Evolutionary conservation across 2,888 invertebrate genomes (phyloP).

Genomic region (Folsomia manolachei): DNA sequence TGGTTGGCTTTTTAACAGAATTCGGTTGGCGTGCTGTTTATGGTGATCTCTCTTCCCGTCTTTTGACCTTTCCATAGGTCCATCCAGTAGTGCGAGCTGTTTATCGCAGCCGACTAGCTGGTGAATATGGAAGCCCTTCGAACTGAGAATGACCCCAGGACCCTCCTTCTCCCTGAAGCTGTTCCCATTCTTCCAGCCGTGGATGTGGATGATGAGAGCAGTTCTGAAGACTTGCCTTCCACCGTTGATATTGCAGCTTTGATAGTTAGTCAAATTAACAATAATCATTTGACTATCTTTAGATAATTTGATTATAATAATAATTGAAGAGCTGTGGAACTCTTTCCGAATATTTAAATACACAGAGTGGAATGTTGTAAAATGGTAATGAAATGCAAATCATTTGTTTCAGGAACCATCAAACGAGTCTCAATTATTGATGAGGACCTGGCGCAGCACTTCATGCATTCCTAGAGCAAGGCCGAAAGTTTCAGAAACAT

Average conservation of each 20-base stretch:
- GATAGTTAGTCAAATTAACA: conserved; percentile 56
- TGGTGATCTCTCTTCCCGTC: too few species aligned
- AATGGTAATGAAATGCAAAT: neutral
- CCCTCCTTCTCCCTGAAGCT: conserved; percentile 38
- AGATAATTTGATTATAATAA: neutral
- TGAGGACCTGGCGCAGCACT: conserved; percentile 42
- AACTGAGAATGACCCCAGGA: conserved; percentile 28
- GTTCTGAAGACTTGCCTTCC: conserved; percentile 64
- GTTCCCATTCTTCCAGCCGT: conserved; percentile 50
- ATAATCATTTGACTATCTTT: neutral
- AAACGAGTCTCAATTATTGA: conserved; percentile 37
- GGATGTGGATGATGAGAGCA: conserved; percentile 59
- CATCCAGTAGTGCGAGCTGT: too few species aligned
- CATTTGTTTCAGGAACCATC: conserved; percentile 24
- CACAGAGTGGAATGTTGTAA: neutral
- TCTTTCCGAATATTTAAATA: too few species aligned
- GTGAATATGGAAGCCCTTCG: conserved; percentile 6
- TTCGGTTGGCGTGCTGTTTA: neutral
- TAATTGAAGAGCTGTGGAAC: too few species aligned
- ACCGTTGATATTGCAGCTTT: conserved; percentile 68
- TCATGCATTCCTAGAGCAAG: conserved; percentile 28
- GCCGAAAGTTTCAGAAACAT: conserved; percentile 28
- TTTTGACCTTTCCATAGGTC: too few species aligned
- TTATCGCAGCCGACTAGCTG: too few species aligned
- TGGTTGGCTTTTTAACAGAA: neutral